Conservation (phyloP, 2,888 invertebrate genomes). For the Fragum sueziense region DNA sequence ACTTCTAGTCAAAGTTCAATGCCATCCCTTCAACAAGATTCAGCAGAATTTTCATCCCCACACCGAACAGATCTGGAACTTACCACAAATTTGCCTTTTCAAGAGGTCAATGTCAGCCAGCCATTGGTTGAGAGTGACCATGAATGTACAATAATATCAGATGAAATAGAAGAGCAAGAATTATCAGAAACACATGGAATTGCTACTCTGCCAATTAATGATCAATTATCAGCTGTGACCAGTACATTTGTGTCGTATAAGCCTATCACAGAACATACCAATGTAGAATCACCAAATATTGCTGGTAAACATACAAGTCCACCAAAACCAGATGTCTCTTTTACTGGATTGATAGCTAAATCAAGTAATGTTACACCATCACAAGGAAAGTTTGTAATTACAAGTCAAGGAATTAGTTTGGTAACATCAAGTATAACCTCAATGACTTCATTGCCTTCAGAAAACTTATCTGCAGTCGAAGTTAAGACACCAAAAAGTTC, state of each 20-base stretch:
- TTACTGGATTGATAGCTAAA: conserved; percentile 37
- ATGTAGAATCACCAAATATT: neutral
- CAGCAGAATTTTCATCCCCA: neutral
- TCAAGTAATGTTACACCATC: conserved; percentile 16
- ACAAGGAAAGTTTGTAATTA: conserved; percentile 19
- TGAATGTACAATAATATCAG: conserved; percentile 13
- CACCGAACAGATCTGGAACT: neutral
- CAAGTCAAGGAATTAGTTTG: conserved; percentile 33
- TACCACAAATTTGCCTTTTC: conserved; percentile 33
- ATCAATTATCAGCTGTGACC: neutral
- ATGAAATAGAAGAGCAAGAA: neutral
- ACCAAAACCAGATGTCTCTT: conserved; percentile 2
- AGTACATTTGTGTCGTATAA: neutral
- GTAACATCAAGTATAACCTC: conserved; percentile 7
- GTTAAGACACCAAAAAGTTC: neutral
- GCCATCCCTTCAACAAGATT: conserved; percentile 11
- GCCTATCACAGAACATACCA: neutral
- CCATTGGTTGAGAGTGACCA: conserved; percentile 16
- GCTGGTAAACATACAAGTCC: neutral
- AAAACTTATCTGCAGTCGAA: neutral
- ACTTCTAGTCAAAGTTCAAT: conserved; percentile 18
- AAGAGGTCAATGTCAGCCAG: conserved; percentile 24
- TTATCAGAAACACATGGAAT: neutral
- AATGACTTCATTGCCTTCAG: neutral
- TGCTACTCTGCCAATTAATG: neutral